Percentiles rank a stretch among this genome's conserved stretches.
Conservation (phyloP, 2,113 vertebrate species). For the Orthonyx spaldingii region DNA sequence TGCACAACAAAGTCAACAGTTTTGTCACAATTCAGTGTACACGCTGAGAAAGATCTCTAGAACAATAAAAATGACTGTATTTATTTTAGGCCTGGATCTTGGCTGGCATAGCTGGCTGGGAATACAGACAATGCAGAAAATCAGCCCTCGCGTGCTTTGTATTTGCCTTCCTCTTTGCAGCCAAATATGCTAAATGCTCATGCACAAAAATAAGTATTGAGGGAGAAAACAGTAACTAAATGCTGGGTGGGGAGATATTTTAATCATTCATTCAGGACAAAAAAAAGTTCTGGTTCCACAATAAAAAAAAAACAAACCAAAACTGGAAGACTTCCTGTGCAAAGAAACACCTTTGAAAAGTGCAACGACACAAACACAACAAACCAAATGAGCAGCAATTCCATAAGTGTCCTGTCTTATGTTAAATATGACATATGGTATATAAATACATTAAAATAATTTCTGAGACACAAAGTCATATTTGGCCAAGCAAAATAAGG, state of each 20-base stretch:
- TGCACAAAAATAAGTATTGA: not conserved
- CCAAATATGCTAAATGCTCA: not conserved
- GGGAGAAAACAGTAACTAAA: not conserved
- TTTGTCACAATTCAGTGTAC: not conserved
- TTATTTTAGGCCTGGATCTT: slow-evolving; percentile 11
- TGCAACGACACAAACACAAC: not conserved
- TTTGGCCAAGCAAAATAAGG: not conserved
- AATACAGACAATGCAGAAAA: slow-evolving; percentile 3
- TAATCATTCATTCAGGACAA: not conserved
- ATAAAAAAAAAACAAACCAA: no score
- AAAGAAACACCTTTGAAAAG: not conserved
- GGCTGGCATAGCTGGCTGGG: not conserved
- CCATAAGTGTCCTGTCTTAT: not conserved
- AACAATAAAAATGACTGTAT: not conserved
- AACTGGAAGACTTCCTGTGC: not conserved
- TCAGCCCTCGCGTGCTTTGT: not conserved
- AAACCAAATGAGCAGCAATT: not conserved
- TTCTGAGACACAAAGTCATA: not conserved
- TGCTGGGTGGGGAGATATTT: not conserved
- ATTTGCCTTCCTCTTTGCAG: not conserved
- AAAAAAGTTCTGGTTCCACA: not conserved
- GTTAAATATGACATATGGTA: no score
- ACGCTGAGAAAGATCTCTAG: not conserved
- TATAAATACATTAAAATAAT: not conserved
- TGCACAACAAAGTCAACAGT: not conserved